A percentile compares a stretch with the other conserved stretches of the same genome.
Evolutionary conservation across 2,888 invertebrate species (phyloP).

Genomic region (Eristalis tenax): DNA sequence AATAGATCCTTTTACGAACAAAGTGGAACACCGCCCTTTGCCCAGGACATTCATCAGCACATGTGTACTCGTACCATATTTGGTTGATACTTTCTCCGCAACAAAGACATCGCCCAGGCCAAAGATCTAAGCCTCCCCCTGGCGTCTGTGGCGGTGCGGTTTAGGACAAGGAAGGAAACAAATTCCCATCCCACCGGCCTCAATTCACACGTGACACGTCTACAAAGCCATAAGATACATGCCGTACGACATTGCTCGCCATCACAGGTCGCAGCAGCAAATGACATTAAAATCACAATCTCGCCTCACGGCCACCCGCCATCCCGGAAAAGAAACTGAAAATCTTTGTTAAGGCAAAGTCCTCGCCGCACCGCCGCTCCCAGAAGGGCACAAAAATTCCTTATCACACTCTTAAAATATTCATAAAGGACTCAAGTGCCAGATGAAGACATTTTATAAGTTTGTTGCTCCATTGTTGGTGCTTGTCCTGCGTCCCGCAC

Average conservation of each 20-base stretch:
- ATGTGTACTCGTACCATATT: background rate
- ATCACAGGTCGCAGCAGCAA: constrained; percentile 38
- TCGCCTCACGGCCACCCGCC: background rate
- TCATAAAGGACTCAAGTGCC: constrained; percentile 65
- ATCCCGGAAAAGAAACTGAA: background rate
- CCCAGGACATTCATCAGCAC: background rate
- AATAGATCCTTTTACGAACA: background rate
- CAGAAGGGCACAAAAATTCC: constrained; percentile 55
- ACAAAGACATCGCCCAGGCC: background rate
- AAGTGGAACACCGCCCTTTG: background rate
- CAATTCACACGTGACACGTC: background rate
- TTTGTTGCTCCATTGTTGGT: constrained; percentile 45
- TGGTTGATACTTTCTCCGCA: too few relatives aligned
- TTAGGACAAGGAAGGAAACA: background rate
- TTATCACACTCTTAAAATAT: constrained; percentile 67
- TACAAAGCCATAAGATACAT: constrained; percentile 26
- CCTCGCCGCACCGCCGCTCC: background rate
- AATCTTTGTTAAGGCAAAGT: background rate
- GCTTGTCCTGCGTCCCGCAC: background rate
- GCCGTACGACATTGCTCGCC: constrained; percentile 27
- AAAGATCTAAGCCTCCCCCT: too few relatives aligned
- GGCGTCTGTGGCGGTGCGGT: too few relatives aligned
- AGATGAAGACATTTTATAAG: constrained; percentile 67
- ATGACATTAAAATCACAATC: constrained; percentile 51
- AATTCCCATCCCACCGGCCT: background rate